Base-by-base conservation (phyloP, 2,888 invertebrate genomes). In the Pandemis corylana region DNA sequence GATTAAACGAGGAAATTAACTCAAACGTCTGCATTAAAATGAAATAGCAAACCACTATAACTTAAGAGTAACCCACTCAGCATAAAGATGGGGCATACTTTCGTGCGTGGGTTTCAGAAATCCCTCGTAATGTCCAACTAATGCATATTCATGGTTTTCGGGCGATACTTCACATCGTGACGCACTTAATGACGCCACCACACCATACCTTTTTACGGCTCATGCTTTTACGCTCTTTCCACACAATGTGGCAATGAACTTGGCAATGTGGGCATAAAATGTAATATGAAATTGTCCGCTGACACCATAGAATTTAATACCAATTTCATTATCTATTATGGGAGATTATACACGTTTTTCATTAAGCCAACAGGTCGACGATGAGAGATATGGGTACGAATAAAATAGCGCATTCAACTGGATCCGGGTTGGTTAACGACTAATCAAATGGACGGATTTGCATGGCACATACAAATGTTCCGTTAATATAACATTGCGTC, bases 211-310 rank as follows among this genome's bases (percentile, higher is more conserved):
- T 67, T 74, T 74, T 74, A 74, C 61, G 10, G 61, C 56, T 53
- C 49, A 62, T 67, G 36, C 72, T 68, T 77, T 76, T 59, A 75
- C 70, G 72, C 69, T 72, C 76, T 12, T 74, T 51, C 10, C n/a
- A 64, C 28, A 61, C 78, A 76, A 80, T 79, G 79, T 79, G 83
- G 79, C 84, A 85, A 79, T 87, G 87, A 87, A 87, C 87, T 86
- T 85, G 87, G 78, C 12, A 41, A 67, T 49, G 53, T 51, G 28
- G 63, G 36, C n/a, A 64, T 66, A 72, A 68, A 68, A 72, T 59
- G n/a, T 44, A 7, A 44, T 20, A 49, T 61, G 62, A 49, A 56
- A 59, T 42, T 66, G 41, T 36, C 53, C 36, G 51, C 51, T 42
- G 28, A 46, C 56, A 65, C 46, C 64, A 69, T 42, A 20, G 53